Base-by-base conservation (phyloP, 2,888 invertebrate species). In the Zootermopsis nevadensis region DNA sequence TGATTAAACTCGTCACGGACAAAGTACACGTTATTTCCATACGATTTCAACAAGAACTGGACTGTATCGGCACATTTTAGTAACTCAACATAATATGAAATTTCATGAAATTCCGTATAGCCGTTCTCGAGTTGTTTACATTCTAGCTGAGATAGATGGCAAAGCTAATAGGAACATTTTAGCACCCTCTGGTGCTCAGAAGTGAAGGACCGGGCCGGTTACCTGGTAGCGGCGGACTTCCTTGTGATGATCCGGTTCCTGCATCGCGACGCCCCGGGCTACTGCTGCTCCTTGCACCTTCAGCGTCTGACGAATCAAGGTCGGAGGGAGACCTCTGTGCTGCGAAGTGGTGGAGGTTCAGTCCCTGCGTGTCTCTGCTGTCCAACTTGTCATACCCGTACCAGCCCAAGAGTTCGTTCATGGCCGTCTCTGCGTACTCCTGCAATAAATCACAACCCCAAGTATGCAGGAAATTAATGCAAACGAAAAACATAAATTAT, bases 371-470 rank as follows among this genome's bases (percentile, higher is more conserved):
- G 87, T 93, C 94, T 81, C 93, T 89, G 53, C 94, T 91, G 89
- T 94, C 95, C 81, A 93, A 91, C 86, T 93, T 93, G 85, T 94
- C 94, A 88, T 97, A 97, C 2, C 97, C 97, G 90, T 97, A 98
- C 96, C 97, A 97, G 72, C 97, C 97, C 35, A 97, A 91, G 84
- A 97, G 91, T 89, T 97, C 97, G 88, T 97, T 97, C 97, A 97
- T 97, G 1, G 97, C 96, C 79, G 95, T 96, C 89, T 97, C 97
- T 8, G 97, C 97, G 90, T 95, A 97, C 89, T 97, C 96, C 97
- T 97, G 91, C 6, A 79, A 33, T 27, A 60, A 33, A 31, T 0
- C 22, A 1, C 38, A 4, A n/a, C n/a, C n/a, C n/a, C n/a, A n/a
- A n/a, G n/a, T n/a, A n/a, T n/a, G n/a, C n/a, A n/a, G n/a, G n/a